Base-by-base conservation (phyloP, 2,113 vertebrate species). In the Marmota flaviventris region DNA sequence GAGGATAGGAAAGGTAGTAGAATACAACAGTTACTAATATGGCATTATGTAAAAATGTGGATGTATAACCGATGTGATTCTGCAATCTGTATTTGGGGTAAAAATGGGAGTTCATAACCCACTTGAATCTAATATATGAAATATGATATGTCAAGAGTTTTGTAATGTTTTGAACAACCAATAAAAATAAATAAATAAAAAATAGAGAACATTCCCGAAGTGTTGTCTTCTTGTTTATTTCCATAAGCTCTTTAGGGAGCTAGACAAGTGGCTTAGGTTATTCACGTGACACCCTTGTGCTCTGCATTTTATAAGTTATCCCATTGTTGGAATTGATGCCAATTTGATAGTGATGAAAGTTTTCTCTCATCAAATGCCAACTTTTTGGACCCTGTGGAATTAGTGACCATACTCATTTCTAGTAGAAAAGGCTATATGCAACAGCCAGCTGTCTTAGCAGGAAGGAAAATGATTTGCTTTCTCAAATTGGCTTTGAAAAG, bases 401-500 rank as follows among this genome's bases (percentile, higher is more conserved):
- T 85, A 97, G 88, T 98, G 98, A 96, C 95, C 98, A 95, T 93
- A 95, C 65, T 97, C 88, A 61, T 85, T 96, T 79, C 89, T 96
- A 69, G 88, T 67, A 75, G 94, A 95, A 97, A 95, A 98, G 48
- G 45, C 97, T 85, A 73, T 56, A 67, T 53, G 69, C 91, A 91
- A 86, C 94, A 97, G 96, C 94, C 98, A 97, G 98, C 97, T 97
- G 98, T 94, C 96, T 96, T 85, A 94, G 91, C 90, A 97, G 95
- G 96, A 98, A 97, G 93, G 77, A 94, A 97, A 96, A 96, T 95
- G 95, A 97, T 96, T 97, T 98, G 94, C 93, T 97, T 97, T 97
- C 93, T 98, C 85, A 96, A 96, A 96, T 97, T 98, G 98, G 97
- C 98, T 98, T 98, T 97, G 89, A 97, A 98, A 97, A 95, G 85